These are phyloP conservation scores for Vulpes lagopus DNA, from an alignment of 2,113 vertebrate species.

Conservation along the genomic window DNA sequence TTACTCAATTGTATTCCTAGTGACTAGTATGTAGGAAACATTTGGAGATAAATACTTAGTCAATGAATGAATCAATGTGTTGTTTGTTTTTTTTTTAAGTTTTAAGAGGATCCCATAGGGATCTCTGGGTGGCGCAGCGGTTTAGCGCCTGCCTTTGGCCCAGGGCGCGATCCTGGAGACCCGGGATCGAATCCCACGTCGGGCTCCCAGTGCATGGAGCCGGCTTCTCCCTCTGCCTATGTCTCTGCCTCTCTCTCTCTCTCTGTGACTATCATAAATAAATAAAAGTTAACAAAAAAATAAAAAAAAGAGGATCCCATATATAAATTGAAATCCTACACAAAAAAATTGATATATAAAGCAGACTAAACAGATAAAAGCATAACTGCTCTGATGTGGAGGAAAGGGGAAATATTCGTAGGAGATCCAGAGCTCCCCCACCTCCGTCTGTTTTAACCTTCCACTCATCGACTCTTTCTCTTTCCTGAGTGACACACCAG, in stretches of 20 bases:
- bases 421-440: too few species aligned
- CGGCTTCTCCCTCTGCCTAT: too few species aligned
- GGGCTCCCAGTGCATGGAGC: too few species aligned
- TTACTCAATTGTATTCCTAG: conserved; percentile 11
- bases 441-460: not conserved
- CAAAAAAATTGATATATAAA: not conserved
- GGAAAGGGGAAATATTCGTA: not conserved
- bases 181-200: too few species aligned
- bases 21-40: not conserved
- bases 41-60: not conserved
- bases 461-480: not conserved
- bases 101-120: not conserved
- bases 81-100: not conserved
- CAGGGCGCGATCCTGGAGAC: too few species aligned
- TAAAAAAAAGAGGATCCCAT: not conserved
- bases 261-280: too few species aligned
- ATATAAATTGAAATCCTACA: conserved; percentile 3
- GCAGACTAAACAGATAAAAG: not conserved
- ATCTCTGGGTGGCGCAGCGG: too few species aligned
- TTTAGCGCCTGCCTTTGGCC: too few species aligned
- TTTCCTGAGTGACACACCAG: not conserved
- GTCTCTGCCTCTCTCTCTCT: too few species aligned
- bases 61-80: not conserved
- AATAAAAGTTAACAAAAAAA: too few species aligned
- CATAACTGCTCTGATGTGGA: not conserved